Conservation (phyloP, 2,113 vertebrate genomes). For the Tylochromis polylepis region DNA sequence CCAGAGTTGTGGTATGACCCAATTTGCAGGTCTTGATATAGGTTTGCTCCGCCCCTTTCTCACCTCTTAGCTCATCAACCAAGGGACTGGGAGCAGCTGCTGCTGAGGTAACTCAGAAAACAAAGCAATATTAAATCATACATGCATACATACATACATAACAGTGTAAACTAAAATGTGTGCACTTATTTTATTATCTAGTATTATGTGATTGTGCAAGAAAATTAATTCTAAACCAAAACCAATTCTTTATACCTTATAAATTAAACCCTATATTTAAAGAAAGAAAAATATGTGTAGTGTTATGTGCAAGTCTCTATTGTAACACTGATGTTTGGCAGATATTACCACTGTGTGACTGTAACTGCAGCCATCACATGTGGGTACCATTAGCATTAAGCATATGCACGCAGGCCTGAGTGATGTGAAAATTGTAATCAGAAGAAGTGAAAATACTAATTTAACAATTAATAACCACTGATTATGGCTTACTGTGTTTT, state of each 20-base stretch:
- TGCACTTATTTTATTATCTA: neutral
- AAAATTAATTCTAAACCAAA: neutral
- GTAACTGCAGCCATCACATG: neutral
- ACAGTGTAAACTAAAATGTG: neutral
- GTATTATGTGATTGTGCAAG: neutral
- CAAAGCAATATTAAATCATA: neutral
- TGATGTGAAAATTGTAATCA: neutral
- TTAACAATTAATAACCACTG: neutral
- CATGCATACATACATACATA: too few species aligned
- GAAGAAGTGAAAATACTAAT: neutral
- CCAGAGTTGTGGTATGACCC: too few species aligned
- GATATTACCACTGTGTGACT: neutral
- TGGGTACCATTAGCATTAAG: neutral
- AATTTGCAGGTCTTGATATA: too few species aligned
- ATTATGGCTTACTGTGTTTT: neutral
- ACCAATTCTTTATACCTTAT: neutral
- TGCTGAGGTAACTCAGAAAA: neutral
- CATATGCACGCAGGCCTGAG: neutral
- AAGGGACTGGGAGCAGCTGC: neutral
- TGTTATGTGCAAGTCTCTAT: neutral
- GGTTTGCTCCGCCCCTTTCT: neutral
- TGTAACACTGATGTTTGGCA: neutral
- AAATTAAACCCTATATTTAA: neutral
- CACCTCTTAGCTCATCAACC: neutral
- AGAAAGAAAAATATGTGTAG: neutral